Base-by-base conservation (phyloP, 1,140 invertebrate genomes). In the Ericerus pela region DNA sequence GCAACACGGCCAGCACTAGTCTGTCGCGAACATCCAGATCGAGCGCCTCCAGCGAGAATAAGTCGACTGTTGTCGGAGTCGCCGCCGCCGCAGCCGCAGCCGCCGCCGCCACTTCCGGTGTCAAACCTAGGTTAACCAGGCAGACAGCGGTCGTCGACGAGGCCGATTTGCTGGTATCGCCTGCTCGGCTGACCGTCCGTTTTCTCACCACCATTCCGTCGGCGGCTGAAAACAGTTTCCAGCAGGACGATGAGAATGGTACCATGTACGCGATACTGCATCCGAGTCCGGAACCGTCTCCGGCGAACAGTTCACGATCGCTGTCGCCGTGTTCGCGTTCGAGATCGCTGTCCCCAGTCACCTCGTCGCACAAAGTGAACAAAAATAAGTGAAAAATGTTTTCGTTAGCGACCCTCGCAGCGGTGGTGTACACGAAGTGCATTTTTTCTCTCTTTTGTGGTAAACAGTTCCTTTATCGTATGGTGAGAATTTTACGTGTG, bases 1-100 rank as follows among this genome's bases (percentile, higher is more conserved):
- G 78, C 0, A 87, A 85, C 0, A 89, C 85, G 0, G 85, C 84
- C 14, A 86, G 83, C 62, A 90, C 87, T 3, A 84, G 83, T 55
- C 88, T 86, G 1, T 90, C 56, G 86, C 72, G 85, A 16, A 78
- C 85, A 60, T 85, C 85, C 1, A 73, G 85, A 33, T 88, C 85
- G 1, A 85, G 81, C 65, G 80, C 79, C 0, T 76, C 73, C 4
- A 65, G 68, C 56, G 66, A 67, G 14, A 26, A 18, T 33, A 41
- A 70, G 27, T 69, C 71, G n/a, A n/a, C n/a, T n/a, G 47, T 60
- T 61, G 8, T 67, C 59, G 58, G 60, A 59, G 10, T 60, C 64
- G n/a, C 66, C 61, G 8, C 66, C 64, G 11, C 67, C 65, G 10
- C 67, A 64, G 54, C 66, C 60, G 4, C 53, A 76, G 74, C 51